Percentiles rank a stretch among this genome's conserved stretches.
phyloP scores from a whole-genome alignment of 2,113 vertebrate genomes.

The Casuarius casuarius region DNA sequence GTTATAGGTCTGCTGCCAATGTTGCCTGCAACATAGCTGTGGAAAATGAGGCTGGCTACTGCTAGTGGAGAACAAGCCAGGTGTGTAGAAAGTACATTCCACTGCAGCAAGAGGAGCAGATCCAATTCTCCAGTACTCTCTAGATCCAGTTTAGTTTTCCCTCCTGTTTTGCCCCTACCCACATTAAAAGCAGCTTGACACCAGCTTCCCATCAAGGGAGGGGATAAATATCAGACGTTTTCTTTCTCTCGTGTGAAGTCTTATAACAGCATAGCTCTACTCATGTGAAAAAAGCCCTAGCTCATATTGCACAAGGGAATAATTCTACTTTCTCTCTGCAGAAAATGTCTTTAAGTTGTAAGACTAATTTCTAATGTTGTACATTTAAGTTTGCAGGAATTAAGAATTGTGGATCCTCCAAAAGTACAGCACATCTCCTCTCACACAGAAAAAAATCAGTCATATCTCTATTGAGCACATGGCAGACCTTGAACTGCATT shows the following conservation, averaged over 20 bases:
- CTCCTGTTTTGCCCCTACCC: neutral
- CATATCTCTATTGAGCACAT: neutral
- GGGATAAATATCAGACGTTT: neutral
- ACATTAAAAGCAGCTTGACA: neutral
- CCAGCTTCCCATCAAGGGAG: neutral
- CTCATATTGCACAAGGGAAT: neutral
- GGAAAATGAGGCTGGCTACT: neutral
- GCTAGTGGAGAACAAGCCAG: neutral
- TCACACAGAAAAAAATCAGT: neutral
- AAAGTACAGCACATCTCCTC: neutral
- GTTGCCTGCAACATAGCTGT: neutral
- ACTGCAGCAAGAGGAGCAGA: neutral
- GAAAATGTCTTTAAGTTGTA: neutral
- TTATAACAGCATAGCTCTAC: neutral
- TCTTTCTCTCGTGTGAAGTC: neutral
- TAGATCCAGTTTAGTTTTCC: neutral
- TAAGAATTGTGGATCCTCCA: neutral
- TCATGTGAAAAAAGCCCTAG: neutral
- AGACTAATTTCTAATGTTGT: neutral
- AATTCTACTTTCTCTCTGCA: neutral
- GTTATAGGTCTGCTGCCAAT: neutral
- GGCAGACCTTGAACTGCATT: neutral
- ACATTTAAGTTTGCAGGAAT: neutral
- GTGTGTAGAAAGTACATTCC: neutral
- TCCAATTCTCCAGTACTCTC: neutral